Evolutionary conservation across 2,113 vertebrate species (phyloP).

Genomic region (Speoplatyrhinus poulsoni): DNA sequence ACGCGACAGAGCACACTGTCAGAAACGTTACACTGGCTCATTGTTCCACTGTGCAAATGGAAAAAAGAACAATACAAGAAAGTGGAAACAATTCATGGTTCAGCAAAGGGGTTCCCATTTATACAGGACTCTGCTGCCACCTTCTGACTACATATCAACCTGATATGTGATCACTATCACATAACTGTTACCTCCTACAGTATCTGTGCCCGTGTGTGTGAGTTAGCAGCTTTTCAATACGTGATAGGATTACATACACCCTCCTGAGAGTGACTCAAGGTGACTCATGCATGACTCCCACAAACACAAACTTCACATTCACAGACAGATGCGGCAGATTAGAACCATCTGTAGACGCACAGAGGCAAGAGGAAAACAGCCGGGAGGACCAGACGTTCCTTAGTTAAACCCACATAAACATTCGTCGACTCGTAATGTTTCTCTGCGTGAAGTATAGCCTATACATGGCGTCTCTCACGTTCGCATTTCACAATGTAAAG

Average conservation of each 20-base stretch:
- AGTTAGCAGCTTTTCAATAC: neutral
- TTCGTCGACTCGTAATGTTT: slow-evolving; percentile 37
- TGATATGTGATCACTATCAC: neutral
- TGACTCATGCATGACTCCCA: slow-evolving; percentile 25
- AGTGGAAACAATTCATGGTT: slow-evolving; percentile 26
- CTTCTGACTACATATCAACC: neutral
- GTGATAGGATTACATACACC: slow-evolving; percentile 12
- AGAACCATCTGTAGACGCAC: slow-evolving; percentile 54
- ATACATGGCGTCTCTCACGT: neutral
- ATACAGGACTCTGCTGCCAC: slow-evolving; percentile 10
- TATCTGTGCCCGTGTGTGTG: slow-evolving; percentile 3
- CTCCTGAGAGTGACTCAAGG: slow-evolving; percentile 49
- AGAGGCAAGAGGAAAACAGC: slow-evolving; percentile 36
- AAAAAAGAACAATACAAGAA: slow-evolving; percentile 37
- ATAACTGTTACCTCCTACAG: too few relatives aligned
- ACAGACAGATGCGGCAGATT: slow-evolving; percentile 67
- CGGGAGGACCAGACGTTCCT: slow-evolving; percentile 40
- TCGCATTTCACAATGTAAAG: slow-evolving; percentile 1
- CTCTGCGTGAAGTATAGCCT: slow-evolving; percentile 14
- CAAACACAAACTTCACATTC: slow-evolving; percentile 8
- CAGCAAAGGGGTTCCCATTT: neutral
- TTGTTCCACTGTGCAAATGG: slow-evolving; percentile 49
- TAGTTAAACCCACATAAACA: slow-evolving; percentile 24
- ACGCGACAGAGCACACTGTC: slow-evolving; percentile 54
- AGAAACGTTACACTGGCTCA: slow-evolving; percentile 55